Evolutionary conservation across 2,888 invertebrate genomes (phyloP).

Genomic region (Sphaeridia pumilis): DNA sequence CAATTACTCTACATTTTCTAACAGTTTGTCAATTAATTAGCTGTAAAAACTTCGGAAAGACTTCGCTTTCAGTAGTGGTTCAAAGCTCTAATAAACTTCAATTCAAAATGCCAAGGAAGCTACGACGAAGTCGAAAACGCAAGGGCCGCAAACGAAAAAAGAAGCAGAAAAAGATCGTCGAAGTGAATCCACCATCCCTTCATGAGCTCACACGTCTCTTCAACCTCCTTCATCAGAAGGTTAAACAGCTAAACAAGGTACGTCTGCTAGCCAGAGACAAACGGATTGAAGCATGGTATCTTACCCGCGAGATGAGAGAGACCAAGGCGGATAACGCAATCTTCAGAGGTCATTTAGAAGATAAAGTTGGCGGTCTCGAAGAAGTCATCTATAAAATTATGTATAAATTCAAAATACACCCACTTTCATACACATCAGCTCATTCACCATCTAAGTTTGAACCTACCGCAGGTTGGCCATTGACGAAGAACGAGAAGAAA

Average conservation of each 20-base stretch:
- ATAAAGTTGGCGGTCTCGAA: constrained; percentile 27
- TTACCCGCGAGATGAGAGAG: constrained; percentile 27
- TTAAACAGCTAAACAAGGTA: constrained; percentile 20
- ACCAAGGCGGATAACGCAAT: constrained; percentile 29
- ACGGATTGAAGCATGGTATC: constrained; percentile 32
- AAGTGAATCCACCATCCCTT: constrained; percentile 24
- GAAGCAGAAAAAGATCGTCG: constrained; percentile 8
- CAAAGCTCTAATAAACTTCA: no score
- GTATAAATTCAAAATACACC: constrained; percentile 15
- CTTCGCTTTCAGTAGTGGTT: no score
- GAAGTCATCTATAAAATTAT: constrained; percentile 22
- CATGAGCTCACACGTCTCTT: constrained; percentile 30
- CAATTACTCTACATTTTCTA: no score
- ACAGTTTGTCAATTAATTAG: no score
- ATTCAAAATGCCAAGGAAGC: constrained; percentile 1
- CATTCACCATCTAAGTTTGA: neutral
- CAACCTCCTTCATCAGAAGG: constrained; percentile 22
- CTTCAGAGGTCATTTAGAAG: constrained; percentile 27
- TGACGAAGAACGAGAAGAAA: constrained; percentile 21
- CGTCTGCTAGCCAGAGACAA: constrained; percentile 26
- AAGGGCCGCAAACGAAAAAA: constrained; percentile 10
- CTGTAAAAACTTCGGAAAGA: no score
- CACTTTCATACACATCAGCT: neutral
- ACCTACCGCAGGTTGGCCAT: constrained; percentile 16
- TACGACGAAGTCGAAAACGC: constrained; percentile 10